A percentile compares a stretch with the other conserved stretches of the same genome.
phyloP scores from a whole-genome alignment of 2,797 vertebrate genomes.

The Hydrolagus colliei region DNA sequence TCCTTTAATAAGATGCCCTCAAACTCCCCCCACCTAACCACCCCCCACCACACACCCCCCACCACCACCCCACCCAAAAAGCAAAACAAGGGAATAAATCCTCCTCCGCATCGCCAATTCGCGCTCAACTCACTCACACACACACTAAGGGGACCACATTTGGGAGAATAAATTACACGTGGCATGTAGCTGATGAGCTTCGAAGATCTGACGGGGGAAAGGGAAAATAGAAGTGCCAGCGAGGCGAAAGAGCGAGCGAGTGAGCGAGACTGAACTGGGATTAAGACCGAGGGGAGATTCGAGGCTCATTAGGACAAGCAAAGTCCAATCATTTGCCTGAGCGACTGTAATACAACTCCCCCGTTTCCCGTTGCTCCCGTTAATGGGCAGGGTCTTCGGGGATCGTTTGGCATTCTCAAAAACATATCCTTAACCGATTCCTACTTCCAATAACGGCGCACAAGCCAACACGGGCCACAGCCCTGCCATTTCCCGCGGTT shows the following conservation, averaged over 20 bases:
- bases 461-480: constrained; percentile 45
- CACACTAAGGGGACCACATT: no score
- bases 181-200: background rate
- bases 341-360: background rate
- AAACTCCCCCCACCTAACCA: background rate
- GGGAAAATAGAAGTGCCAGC: constrained; percentile 30
- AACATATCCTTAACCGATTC: constrained; percentile 11
- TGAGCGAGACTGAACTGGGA: background rate
- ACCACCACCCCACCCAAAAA: no score
- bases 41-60: no score
- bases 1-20: background rate
- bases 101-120: background rate
- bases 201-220: constrained; percentile 33
- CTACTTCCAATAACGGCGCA: constrained; percentile 48
- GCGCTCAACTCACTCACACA: no score
- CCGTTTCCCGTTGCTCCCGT: constrained; percentile 14
- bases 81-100: background rate
- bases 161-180: background rate
- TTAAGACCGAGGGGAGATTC: background rate
- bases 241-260: constrained; percentile 31
- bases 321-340: background rate
- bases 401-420: constrained; percentile 39
- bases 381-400: background rate
- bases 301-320: background rate
- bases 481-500: constrained; percentile 59